Evolutionary conservation across 2,888 invertebrate genomes (phyloP), one percentile per base, ranked within the genome.

Genomic region (Coelogynopora nodosa): DNA sequence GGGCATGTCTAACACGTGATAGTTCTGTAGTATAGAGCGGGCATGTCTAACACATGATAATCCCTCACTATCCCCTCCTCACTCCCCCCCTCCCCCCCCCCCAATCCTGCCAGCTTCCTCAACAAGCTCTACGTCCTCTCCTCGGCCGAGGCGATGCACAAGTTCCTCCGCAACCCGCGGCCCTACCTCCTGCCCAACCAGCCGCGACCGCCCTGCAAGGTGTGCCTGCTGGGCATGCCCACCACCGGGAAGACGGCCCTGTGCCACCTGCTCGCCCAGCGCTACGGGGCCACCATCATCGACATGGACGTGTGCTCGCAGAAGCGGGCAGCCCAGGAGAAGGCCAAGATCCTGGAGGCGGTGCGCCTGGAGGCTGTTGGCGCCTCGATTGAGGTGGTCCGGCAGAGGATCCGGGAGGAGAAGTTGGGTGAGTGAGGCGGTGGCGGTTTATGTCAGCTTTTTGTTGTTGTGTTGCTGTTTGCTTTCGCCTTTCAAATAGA

Each of bases 41-140:
- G n/a, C n/a, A n/a, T n/a, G n/a, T n/a, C n/a, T n/a, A n/a, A n/a
- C n/a, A n/a, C n/a, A n/a, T n/a, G n/a, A n/a, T n/a, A n/a, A n/a
- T n/a, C n/a, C n/a, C n/a, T n/a, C n/a, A n/a, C n/a, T n/a, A n/a
- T n/a, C n/a, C n/a, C n/a, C n/a, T n/a, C n/a, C n/a, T n/a, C n/a
- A n/a, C n/a, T n/a, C n/a, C n/a, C n/a, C n/a, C n/a, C n/a, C n/a
- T n/a, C n/a, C n/a, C n/a, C n/a, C n/a, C n/a, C n/a, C n/a, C n/a
- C n/a, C n/a, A n/a, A n/a, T n/a, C n/a, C 67, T 88, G 89, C 74
- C 88, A 92, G 92, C 86, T 92, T 91, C 88, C 89, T 92, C 88
- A 92, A 92, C 89, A 92, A 92, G 88, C 89, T 92, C 80, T 92
- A 92, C 88, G 88, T 89, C 30, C 85, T 92, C 88, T 91, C 92